Evolutionary conservation across 2,797 vertebrate species (phyloP), one percentile per base, ranked within the genome.

Genomic region (Anolis apletophallus): DNA sequence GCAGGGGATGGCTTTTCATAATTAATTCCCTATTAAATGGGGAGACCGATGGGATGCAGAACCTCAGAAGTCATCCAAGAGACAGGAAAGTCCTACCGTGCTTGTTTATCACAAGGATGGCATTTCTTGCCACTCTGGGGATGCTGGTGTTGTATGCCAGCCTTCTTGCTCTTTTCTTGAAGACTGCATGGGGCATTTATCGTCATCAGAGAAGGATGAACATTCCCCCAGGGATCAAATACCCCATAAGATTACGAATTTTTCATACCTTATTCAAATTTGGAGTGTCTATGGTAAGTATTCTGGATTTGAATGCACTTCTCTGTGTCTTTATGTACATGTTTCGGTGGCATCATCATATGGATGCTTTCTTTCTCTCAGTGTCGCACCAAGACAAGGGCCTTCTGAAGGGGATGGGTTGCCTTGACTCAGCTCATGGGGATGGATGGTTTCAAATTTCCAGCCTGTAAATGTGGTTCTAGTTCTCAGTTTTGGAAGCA

Each of bases 191-290:
- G 34, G 69, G 6, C 13, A 9, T 71, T 71, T 71, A 71, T 71
- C 36, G 32, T 36, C 6, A 71, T 14, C 17, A 36, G 9, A 71
- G 3, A 2, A 36, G 34, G 69, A 19, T 19, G 16, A 3, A 71
- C 12, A 71, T 36, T n/a, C 69, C 69, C 5, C 3, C 32, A 2
- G 69, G 69, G 16, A 36, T 71, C 34, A 5, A 13, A 21, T 16
- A 36, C 16, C 1, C 32, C 5, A 3, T 5, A 71, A 71, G 19
- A 36, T 34, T 71, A 34, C 32, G 69, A 2, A 1, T 71, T 1
- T 19, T 19, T 2, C 19, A 21, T 36, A 19, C 19, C 2, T 0
- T 21, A 7, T 2, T 13, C 3, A 5, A 7, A 17, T 19, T 9
- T 6, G 5, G 12, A 1, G 11, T 36, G 2, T 1, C 1, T 2